Conservation (phyloP, 2,113 vertebrate genomes). For the Coptodon rendalli region DNA sequence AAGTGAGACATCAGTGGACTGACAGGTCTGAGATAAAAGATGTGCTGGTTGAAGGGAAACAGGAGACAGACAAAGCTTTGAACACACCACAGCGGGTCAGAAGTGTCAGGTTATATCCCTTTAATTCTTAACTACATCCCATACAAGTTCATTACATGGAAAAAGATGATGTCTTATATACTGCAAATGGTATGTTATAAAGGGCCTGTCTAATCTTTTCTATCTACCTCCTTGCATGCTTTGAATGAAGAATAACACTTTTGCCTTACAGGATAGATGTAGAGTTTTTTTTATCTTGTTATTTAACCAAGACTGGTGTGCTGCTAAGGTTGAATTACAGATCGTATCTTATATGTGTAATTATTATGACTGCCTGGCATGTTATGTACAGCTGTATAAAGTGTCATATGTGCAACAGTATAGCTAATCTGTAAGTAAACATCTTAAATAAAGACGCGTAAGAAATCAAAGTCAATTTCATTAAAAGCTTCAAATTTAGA, state of each 20-base stretch:
- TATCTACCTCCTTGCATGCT: neutral
- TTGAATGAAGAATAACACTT: neutral
- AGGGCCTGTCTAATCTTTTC: neutral
- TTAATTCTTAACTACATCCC: neutral
- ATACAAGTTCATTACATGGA: neutral
- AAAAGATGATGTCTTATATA: neutral
- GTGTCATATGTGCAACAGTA: neutral
- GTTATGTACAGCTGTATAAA: neutral
- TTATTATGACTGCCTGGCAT: neutral
- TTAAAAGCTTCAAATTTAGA: neutral
- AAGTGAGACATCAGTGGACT: neutral
- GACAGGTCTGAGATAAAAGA: constrained; percentile 36
- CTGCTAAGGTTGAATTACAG: neutral
- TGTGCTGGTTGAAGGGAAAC: neutral
- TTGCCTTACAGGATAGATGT: neutral
- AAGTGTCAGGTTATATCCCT: neutral
- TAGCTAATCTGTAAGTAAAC: neutral
- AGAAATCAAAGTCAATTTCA: neutral
- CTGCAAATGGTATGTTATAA: neutral
- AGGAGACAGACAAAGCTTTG: constrained; percentile 2
- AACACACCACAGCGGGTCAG: neutral
- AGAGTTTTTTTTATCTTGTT: fast-evolving
- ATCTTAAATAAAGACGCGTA: neutral
- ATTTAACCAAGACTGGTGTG: neutral
- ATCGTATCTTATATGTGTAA: neutral